Conservation (phyloP, 2,888 invertebrate species). For the Stegana nigrithorax region DNA sequence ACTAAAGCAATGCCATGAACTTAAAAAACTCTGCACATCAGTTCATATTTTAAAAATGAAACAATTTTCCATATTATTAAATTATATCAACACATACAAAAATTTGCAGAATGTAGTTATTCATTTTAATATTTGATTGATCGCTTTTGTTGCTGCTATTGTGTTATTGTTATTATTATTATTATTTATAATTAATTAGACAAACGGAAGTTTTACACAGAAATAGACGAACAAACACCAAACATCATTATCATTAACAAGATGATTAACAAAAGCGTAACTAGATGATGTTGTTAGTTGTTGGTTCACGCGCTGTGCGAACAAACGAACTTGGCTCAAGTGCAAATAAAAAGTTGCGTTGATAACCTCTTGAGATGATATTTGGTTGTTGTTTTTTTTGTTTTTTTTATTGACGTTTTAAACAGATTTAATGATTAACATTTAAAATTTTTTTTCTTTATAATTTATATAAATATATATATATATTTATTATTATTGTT, state of each 20-base stretch:
- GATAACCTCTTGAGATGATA: slow-evolving; percentile 26
- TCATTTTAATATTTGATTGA: not conserved
- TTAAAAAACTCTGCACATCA: no score
- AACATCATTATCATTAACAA: no score
- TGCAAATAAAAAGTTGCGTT: no score
- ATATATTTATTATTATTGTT: slow-evolving; percentile 19
- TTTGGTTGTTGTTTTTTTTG: not conserved
- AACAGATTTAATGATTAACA: not conserved
- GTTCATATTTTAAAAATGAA: no score
- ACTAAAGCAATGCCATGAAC: no score
- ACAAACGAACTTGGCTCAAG: not conserved
- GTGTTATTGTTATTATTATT: not conserved
- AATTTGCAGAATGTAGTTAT: no score
- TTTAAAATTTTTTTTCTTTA: not conserved
- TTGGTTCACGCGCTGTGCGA: not conserved
- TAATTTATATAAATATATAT: no score
- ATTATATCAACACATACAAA: no score
- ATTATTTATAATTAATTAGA: not conserved
- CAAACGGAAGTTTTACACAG: not conserved
- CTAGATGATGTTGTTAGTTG: not conserved
- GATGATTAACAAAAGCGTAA: no score
- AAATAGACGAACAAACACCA: not conserved
- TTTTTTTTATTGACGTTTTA: not conserved
- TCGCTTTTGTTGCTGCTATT: not conserved
- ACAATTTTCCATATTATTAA: no score